Conservation (phyloP, 2,113 vertebrate genomes). For the Heteronetta atricapilla region DNA sequence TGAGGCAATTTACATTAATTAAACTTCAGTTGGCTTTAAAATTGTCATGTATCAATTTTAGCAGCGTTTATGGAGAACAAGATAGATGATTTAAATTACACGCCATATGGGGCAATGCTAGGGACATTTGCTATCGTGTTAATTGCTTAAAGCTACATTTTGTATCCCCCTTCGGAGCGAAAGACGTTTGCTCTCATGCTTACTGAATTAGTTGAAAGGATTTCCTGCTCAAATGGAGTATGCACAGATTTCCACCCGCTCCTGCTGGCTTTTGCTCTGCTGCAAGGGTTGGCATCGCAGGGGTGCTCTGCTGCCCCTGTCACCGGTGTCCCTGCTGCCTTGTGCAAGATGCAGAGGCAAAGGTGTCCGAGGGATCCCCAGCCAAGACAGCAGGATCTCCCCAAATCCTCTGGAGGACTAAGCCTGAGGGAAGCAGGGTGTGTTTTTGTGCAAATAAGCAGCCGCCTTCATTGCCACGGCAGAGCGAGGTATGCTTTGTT, state of each 20-base stretch:
- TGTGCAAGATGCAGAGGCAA: not conserved
- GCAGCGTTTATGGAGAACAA: slow-evolving; percentile 28
- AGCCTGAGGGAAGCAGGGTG: not conserved
- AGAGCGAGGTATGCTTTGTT: not conserved
- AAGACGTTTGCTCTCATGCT: not conserved
- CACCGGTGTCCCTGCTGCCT: not conserved
- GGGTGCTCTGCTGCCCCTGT: not conserved
- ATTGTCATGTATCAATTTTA: slow-evolving; percentile 63
- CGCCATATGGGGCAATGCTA: slow-evolving; percentile 56
- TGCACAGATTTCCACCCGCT: not conserved
- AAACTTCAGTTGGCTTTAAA: slow-evolving; percentile 52
- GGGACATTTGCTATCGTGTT: slow-evolving; percentile 64
- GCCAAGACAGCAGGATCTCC: not conserved
- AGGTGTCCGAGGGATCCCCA: not conserved
- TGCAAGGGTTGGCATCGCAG: not conserved
- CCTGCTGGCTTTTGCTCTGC: not conserved
- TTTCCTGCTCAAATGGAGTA: not conserved
- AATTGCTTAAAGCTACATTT: slow-evolving; percentile 67
- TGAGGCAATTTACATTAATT: slow-evolving; percentile 58
- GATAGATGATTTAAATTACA: slow-evolving; percentile 63
- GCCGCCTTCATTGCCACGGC: not conserved
- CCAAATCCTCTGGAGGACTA: not conserved
- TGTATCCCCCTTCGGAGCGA: slow-evolving; percentile 1
- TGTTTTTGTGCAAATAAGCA: not conserved
- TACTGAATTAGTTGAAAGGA: not conserved